Percentiles rank a stretch among this genome's conserved stretches.
Conservation (phyloP, 2,797 vertebrate species). For the Etheostoma perlongum region DNA sequence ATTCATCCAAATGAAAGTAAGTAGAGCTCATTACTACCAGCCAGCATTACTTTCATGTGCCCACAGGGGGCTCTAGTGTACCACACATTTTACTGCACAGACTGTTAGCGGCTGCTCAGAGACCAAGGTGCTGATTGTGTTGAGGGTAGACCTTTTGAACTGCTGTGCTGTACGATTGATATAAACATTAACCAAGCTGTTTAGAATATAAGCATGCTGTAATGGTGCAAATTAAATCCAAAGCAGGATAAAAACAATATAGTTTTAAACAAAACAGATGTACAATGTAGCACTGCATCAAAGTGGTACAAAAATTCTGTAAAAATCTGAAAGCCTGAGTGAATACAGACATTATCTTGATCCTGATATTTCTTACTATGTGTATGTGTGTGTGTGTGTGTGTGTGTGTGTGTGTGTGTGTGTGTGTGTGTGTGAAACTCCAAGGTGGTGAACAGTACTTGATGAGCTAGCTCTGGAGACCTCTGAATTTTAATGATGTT, state of each 20-base stretch:
- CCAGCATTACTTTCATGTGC: conserved; percentile 71
- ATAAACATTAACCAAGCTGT: conserved; percentile 77
- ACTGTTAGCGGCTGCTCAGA: conserved; percentile 60
- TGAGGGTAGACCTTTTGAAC: conserved; percentile 81
- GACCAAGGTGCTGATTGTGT: conserved; percentile 66
- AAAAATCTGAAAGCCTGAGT: conserved; percentile 52
- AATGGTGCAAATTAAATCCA: conserved; percentile 58
- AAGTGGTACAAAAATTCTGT: conserved; percentile 30
- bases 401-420: conserved; percentile 58
- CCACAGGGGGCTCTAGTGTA: conserved; percentile 97
- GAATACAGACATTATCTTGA: conserved; percentile 58
- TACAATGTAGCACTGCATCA: conserved; percentile 15
- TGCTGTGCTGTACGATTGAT: conserved; percentile 73
- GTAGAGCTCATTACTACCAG: conserved; percentile 45
- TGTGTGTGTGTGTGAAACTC: conserved; percentile 78
- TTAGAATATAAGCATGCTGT: conserved; percentile 53
- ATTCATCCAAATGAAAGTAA: conserved; percentile 66
- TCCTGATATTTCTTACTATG: conserved; percentile 61
- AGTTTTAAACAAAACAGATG: conserved; percentile 13
- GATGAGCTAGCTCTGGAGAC: conserved; percentile 99
- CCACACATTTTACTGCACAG: conserved; percentile 83
- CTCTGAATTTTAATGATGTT: conserved; percentile 99
- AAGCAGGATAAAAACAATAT: conserved; percentile 34
- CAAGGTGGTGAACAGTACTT: conserved; percentile 93
- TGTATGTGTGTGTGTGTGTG: conserved; percentile 54